These are phyloP conservation scores for Lateolabrax maculatus DNA, from an alignment of 2,797 vertebrate species.

Conservation along the genomic window DNA sequence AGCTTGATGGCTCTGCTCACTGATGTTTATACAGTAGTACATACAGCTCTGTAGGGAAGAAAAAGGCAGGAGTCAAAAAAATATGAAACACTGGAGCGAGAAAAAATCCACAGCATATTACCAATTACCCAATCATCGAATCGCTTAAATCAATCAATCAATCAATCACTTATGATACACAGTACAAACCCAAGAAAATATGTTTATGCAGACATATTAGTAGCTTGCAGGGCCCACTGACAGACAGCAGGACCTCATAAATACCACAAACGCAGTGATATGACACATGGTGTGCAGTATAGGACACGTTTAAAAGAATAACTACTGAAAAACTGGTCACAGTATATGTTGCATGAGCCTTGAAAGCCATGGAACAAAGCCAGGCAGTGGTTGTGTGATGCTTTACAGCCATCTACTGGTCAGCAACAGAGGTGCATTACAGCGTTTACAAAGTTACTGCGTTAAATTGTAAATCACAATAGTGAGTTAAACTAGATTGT, in stretches of 20 bases:
- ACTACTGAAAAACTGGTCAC: not conserved
- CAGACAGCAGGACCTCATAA: not conserved
- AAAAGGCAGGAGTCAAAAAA: not conserved
- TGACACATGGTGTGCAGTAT: not conserved
- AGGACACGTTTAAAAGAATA: not conserved
- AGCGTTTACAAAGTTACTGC: not conserved
- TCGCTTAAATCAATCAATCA: not conserved
- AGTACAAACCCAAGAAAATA: not conserved
- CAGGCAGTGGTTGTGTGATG: not conserved
- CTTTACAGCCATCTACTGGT: slow-evolving; percentile 71
- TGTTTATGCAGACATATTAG: not conserved
- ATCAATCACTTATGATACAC: not conserved
- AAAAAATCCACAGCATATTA: not conserved
- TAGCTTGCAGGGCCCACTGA: not conserved
- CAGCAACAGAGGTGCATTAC: not conserved
- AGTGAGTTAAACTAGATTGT: not conserved
- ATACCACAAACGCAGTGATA: not conserved
- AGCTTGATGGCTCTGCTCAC: slow-evolving; percentile 19
- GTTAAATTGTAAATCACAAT: not conserved
- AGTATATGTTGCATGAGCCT: not conserved
- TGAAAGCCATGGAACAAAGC: not conserved
- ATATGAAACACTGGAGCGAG: not conserved
- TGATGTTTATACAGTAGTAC: slow-evolving; percentile 4
- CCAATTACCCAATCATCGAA: not conserved
- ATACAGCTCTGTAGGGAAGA: not conserved